phyloP scores from a whole-genome alignment of 2,113 vertebrate species.

The Rallus limicola region DNA sequence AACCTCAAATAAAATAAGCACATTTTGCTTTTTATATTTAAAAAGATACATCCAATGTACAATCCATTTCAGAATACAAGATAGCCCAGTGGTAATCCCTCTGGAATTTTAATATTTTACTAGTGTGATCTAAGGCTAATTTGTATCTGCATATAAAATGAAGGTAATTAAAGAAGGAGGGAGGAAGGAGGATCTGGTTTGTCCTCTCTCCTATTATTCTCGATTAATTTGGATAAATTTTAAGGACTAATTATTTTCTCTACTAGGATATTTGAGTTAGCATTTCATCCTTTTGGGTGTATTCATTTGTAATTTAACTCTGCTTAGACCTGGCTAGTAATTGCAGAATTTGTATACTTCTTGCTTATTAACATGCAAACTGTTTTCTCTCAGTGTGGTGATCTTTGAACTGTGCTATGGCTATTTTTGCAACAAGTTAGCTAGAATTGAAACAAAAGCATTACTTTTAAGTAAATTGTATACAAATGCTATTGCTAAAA shows the following conservation, averaged over 20 bases:
- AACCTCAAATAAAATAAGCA: not conserved
- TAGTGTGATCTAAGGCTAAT: conserved; percentile 60
- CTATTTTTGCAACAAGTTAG: not conserved
- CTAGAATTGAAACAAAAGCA: not conserved
- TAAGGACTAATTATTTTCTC: conserved; percentile 55
- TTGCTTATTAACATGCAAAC: not conserved
- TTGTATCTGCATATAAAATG: conserved; percentile 68
- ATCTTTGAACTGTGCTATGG: not conserved
- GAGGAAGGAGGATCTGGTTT: conserved; percentile 18
- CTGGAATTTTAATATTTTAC: conserved; percentile 58
- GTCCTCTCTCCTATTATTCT: conserved; percentile 1
- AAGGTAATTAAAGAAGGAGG: conserved; percentile 55
- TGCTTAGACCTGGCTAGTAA: not conserved
- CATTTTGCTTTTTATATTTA: not conserved
- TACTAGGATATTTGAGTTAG: not conserved
- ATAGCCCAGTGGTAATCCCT: not conserved
- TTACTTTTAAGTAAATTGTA: not conserved
- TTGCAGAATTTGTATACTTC: not conserved
- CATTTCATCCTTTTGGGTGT: not conserved
- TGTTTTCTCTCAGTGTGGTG: not conserved
- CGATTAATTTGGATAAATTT: conserved; percentile 55
- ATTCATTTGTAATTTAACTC: not conserved
- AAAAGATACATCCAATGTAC: not conserved
- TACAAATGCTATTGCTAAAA: not conserved
- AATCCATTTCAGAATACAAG: not conserved